phyloP scores from a whole-genome alignment of 2,888 invertebrate genomes.

The Lordiphosa fenestrarum region DNA sequence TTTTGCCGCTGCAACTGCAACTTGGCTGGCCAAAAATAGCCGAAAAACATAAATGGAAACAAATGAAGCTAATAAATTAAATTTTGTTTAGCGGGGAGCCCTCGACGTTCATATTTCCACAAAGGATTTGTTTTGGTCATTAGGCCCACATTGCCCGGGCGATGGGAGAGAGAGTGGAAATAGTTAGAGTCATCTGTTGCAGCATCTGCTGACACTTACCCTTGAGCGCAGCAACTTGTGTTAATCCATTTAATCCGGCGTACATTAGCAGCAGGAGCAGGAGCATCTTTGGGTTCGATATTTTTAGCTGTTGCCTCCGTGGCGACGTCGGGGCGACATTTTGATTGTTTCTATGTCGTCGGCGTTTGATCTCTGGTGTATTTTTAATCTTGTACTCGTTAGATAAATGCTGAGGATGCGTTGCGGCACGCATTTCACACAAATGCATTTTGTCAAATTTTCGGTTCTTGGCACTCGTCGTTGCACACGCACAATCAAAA shows the following conservation, averaged over 20 bases:
- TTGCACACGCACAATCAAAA: constrained; percentile 22
- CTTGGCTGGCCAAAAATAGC: constrained; percentile 53
- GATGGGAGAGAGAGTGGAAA: constrained; percentile 24
- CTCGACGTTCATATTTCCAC: constrained; percentile 16
- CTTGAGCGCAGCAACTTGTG: constrained; percentile 78
- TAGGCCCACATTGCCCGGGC: background rate
- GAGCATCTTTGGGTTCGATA: constrained; percentile 39
- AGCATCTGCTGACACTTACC: constrained; percentile 65
- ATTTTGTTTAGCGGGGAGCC: constrained; percentile 1
- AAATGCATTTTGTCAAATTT: constrained; percentile 67
- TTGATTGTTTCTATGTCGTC: constrained; percentile 41
- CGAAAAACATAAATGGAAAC: constrained; percentile 50
- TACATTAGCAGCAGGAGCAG: constrained; percentile 53
- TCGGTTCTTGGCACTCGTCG: constrained; percentile 16
- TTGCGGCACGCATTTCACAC: constrained; percentile 51
- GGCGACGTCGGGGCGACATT: constrained; percentile 49
- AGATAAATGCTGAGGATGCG: constrained; percentile 41
- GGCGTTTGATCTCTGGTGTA: constrained; percentile 39
- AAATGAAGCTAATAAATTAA: constrained; percentile 69
- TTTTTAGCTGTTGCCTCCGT: constrained; percentile 52
- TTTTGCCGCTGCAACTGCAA: constrained; percentile 43
- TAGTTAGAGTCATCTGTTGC: constrained; percentile 50
- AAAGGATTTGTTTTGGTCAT: constrained; percentile 39
- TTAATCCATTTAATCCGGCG: constrained; percentile 78
- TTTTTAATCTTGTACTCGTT: constrained; percentile 34